Evolutionary conservation across 2,888 invertebrate species (phyloP), one percentile per base, ranked within the genome.

Genomic region (Xestia xanthographa): DNA sequence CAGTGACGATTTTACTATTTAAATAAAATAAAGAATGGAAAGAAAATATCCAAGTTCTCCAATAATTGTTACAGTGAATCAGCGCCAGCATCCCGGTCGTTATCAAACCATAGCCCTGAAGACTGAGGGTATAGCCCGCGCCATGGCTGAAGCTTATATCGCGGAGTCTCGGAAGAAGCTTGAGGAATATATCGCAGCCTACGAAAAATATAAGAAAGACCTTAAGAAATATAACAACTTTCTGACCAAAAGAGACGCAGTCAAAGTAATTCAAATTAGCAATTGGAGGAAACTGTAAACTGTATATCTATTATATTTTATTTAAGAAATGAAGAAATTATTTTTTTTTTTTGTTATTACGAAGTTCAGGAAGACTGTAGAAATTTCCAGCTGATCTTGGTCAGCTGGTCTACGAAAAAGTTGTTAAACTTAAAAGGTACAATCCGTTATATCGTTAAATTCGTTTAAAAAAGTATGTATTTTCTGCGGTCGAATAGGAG

Each of bases 1-100:
- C 50, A 26, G 26, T 56, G 56, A 56, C 5, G 26, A 26, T 26
- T 56, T 56, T 26, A 12, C 41, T 4, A n/a, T n/a, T n/a, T 56
- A 50, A 22, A 29, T 29, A 48, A 48, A 8, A 9, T 50, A 50
- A 34, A 50, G 5, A 41, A 65, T n/a, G 14, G n/a, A 62, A 29
- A 34, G 17, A 58, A 50, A 38, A 65, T n/a, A 41, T 17, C 17
- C 29, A 48, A 53, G 11, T 0, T 34, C 14, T 48, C 17, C n/a
- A n/a, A n/a, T 11, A 50, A 60, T 72, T 78, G 66, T 78, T 78
- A 45, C 80, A 78, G 78, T 14, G 50, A 78, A n/a, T 20, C n/a
- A 8, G 22, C 41, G 43, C n/a, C 34, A 72, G 50, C 43, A 8
- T 22, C 80, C 50, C 14, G 80, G 66, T 17, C 80, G 45, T 14